Conservation (phyloP, 2,888 invertebrate genomes). For the Hartigia nigra region DNA sequence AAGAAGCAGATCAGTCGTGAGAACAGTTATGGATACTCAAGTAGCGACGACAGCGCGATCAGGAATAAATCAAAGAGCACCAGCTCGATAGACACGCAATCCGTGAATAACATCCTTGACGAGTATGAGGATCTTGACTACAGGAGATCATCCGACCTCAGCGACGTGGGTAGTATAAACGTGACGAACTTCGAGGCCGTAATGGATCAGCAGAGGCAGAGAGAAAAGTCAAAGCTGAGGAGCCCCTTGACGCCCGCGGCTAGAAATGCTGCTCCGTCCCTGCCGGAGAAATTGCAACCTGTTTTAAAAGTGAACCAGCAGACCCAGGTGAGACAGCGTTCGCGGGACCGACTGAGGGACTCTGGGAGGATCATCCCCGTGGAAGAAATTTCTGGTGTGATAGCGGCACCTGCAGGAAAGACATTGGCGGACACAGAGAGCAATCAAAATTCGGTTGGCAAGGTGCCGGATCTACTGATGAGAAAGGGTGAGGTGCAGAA, state of each 20-base stretch:
- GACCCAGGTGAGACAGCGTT: slow-evolving; percentile 54
- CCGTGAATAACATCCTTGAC: slow-evolving; percentile 57
- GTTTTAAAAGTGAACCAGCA: slow-evolving; percentile 51
- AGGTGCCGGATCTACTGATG: slow-evolving; percentile 43
- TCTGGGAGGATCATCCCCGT: slow-evolving; percentile 19
- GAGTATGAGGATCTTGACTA: slow-evolving; percentile 57
- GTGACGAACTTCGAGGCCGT: slow-evolving; percentile 51
- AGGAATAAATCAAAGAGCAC: slow-evolving; percentile 55
- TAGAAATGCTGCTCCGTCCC: slow-evolving; percentile 21
- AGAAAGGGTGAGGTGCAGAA: slow-evolving; percentile 58
- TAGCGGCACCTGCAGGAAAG: slow-evolving; percentile 12
- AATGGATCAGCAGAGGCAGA: slow-evolving; percentile 45
- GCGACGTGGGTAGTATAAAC: slow-evolving; percentile 50
- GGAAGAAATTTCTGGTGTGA: slow-evolving; percentile 15
- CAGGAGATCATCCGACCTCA: slow-evolving; percentile 50
- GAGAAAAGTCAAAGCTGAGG: slow-evolving; percentile 14
- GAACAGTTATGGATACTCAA: slow-evolving; percentile 43
- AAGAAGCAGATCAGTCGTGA: slow-evolving; percentile 34
- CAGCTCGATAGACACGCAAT: slow-evolving; percentile 57
- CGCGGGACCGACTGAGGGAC: slow-evolving; percentile 41
- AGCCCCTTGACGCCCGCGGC: slow-evolving; percentile 4
- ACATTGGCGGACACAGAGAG: slow-evolving; percentile 19
- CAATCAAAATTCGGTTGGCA: slow-evolving; percentile 27
- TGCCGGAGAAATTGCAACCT: slow-evolving; percentile 27
- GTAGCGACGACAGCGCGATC: slow-evolving; percentile 51